Conservation (phyloP, 2,797 vertebrate genomes). For the Mus caroli region DNA sequence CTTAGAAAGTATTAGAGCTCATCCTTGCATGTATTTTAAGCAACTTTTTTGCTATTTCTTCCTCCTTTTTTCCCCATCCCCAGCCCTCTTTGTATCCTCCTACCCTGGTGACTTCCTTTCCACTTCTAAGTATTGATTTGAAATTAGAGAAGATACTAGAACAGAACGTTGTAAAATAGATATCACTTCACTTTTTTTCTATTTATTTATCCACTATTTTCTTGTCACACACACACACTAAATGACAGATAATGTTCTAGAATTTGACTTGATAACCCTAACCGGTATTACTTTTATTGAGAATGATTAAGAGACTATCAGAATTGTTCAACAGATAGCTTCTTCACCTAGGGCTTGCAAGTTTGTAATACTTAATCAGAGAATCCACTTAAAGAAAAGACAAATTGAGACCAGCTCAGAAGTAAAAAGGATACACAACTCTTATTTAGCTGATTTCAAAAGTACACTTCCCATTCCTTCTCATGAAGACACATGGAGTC, state of each 20-base stretch:
- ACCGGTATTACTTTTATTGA: not conserved
- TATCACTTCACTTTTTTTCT: not conserved
- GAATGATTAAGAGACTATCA: not conserved
- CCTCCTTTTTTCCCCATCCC: not conserved
- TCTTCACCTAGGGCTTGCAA: not conserved
- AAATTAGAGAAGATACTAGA: not conserved
- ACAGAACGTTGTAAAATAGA: not conserved
- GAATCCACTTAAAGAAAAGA: not conserved
- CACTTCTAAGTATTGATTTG: not conserved
- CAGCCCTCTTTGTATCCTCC: not conserved
- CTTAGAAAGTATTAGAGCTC: not conserved
- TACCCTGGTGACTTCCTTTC: not conserved
- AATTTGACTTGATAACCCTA: not conserved
- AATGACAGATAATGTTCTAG: not conserved
- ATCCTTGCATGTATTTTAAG: not conserved
- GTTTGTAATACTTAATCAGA: not conserved
- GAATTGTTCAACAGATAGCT: not conserved
- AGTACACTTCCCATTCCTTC: not conserved
- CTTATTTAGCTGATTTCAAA: not conserved
- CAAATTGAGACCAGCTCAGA: not conserved
- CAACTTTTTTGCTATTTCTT: not conserved
- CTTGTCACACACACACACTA: not conserved
- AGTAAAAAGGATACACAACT: not conserved
- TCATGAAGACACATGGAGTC: not conserved
- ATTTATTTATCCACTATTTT: not conserved